Evolutionary conservation across 2,113 vertebrate species (phyloP), one percentile per base, ranked within the genome.

Genomic region (Psilopogon haemacephalus): DNA sequence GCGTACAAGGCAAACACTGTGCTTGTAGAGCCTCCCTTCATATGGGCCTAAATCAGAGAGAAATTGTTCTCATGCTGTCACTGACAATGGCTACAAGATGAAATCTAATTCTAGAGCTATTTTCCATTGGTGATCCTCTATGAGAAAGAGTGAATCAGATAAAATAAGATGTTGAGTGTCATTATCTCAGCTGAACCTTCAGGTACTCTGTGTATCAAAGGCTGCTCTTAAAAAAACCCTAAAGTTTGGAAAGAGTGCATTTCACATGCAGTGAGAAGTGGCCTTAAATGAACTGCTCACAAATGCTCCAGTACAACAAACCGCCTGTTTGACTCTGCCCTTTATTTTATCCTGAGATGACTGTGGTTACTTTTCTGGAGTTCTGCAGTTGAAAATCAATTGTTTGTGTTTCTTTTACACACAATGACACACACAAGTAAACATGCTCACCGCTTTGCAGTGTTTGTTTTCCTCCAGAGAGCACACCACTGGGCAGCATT

Each of bases 401-500:
- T 33, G 8, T 0, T 40, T 82, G 48, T 12, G 23, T 12, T 50
- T 26, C 71, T 74, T 88, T 59, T 5, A 40, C 20, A 60, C 15
- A 19, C 18, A 83, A 86, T 9, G 91, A 72, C 81, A 89, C 73
- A 75, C 40, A 88, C 5, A 72, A 67, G 79, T 81, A 74, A 37
- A 89, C 64, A 84, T 42, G 94, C 99, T 98, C 98, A 99, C 99
- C 99, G 77, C 99, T 99, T 98, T 99, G 98, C 91, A 99, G 98
- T 69, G 99, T 99, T 96, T 99, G 99, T 83, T 99, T 99, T 92
- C 99, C 99, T 94, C 99, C 99, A 33, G 99, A 99, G 82, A 99
- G 98, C 64, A 99, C 99, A 33, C 99, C 99, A 16, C 99, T 99
- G 84, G 99, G 99, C 80, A 99, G 98, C 99, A 99, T 99, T 95